These are phyloP conservation scores for Zenarchopterus dispar DNA, from an alignment of 2,797 vertebrate genomes.

Conservation along the genomic window DNA sequence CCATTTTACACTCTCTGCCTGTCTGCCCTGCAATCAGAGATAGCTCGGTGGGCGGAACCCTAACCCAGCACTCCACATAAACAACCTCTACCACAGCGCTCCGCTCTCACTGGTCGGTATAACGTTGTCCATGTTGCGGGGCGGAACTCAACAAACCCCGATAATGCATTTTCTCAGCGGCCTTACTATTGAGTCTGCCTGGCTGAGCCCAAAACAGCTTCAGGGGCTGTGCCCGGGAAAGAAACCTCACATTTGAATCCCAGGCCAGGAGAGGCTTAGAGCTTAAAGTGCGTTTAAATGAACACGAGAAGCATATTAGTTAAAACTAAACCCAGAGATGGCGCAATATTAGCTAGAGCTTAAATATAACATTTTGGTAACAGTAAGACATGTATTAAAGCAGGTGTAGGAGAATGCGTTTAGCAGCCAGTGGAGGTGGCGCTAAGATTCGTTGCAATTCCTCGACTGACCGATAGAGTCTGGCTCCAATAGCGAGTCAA, in stretches of 20 bases:
- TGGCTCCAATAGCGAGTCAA: too few species aligned
- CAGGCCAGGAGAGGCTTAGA: constrained; percentile 29
- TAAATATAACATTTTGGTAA: too few species aligned
- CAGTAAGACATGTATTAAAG: too few species aligned
- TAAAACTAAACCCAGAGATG: background rate
- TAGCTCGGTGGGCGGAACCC: constrained; percentile 88
- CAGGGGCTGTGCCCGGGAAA: constrained; percentile 84
- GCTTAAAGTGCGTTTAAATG: background rate
- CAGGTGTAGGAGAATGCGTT: too few species aligned
- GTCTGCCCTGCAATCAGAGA: constrained; percentile 95
- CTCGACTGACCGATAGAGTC: too few species aligned
- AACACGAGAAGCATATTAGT: background rate
- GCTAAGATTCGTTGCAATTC: too few species aligned
- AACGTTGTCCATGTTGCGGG: constrained; percentile 83
- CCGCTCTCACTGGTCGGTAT: constrained; percentile 65
- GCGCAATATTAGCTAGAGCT: too few species aligned
- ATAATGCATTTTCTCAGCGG: constrained; percentile 78
- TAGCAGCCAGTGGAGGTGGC: too few species aligned
- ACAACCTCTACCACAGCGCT: constrained; percentile 75
- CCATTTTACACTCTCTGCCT: constrained; percentile 98
- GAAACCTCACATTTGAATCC: constrained; percentile 64
- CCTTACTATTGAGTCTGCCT: constrained; percentile 56
- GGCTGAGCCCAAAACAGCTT: constrained; percentile 75
- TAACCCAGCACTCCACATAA: constrained; percentile 85
- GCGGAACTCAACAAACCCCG: constrained; percentile 75